Evolutionary conservation across 1,140 invertebrate genomes (phyloP).

Genomic region (Metopolophium dirhodum): DNA sequence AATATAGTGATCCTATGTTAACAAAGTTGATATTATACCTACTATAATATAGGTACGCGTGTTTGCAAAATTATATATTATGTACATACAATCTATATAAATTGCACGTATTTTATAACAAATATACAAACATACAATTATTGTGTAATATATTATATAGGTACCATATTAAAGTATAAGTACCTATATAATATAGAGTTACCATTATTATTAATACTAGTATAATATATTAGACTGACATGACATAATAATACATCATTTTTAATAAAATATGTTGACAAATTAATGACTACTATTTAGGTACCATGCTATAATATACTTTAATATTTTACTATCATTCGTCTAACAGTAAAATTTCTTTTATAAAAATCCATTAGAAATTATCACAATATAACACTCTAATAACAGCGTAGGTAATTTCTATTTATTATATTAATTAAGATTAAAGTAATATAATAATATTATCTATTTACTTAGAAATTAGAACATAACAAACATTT

Average conservation of each 20-base stretch:
- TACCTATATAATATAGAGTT: neutral
- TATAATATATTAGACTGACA: neutral
- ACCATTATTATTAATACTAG: too few species aligned
- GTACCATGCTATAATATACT: too few species aligned
- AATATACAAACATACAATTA: neutral
- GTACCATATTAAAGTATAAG: neutral
- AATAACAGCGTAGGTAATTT: neutral
- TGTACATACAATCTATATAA: neutral
- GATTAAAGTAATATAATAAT: too few species aligned
- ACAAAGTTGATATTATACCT: neutral
- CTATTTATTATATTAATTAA: neutral
- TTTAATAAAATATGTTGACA: neutral
- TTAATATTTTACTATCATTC: neutral
- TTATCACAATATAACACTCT: neutral
- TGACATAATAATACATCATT: neutral
- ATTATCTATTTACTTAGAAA: neutral
- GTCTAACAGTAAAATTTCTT: neutral
- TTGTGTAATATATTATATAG: neutral
- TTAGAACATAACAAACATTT: neutral
- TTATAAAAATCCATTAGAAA: neutral
- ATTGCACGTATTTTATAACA: neutral
- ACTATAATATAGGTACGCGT: neutral
- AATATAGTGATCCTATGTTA: neutral
- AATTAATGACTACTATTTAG: neutral
- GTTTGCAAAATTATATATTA: conserved; percentile 3